Base-by-base conservation (phyloP, 2,113 vertebrate genomes). In the Aix galericulata region DNA sequence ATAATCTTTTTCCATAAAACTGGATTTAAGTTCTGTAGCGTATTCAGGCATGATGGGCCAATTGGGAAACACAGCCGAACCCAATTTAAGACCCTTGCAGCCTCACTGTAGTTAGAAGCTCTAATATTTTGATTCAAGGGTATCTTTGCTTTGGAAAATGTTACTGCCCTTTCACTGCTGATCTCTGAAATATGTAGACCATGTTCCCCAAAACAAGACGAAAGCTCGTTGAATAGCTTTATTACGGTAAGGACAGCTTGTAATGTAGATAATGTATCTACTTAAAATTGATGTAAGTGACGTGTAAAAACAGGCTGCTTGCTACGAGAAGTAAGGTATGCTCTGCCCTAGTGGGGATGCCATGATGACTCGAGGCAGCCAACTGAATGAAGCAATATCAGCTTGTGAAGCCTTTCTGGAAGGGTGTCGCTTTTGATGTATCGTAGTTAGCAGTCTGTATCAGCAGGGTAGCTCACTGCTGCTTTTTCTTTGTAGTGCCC, bases 401-500 rank as follows among this genome's bases (percentile, higher is more conserved):
- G 52, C 22, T 83, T 69, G 18, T 85, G 67, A 50, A 72, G 34
- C 26, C 40, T 52, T 5, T 52, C 4, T 34, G 29, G 38, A 22
- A 8, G 21, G 38, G 58, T 22, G 34, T 59, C 60, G 25, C 17
- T 73, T 60, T 58, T 14, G 36, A 21, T 40, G 25, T 85, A 27
- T 40, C 48, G 32, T 88, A 9, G 32, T 71, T 56, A 78, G 38
- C 17, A 73, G 34, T 32, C 27, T 78, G 52, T 44, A 86, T 44
- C 56, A 68, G 56, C 29, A 42, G 25, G 14, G 22, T 36, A 50
- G n/a, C 46, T 93, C 42, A 82, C 64, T 86, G 83, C 76, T 87
- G 42, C 64, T 55, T 95, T 94, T 93, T 97, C 93, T 94, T 98
- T 98, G 80, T 97, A 99, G 99, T 99, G 98, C 76, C 99, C 99